These are phyloP conservation scores for Mastomys coucha DNA, from an alignment of 2,113 vertebrate species.

Conservation along the genomic window DNA sequence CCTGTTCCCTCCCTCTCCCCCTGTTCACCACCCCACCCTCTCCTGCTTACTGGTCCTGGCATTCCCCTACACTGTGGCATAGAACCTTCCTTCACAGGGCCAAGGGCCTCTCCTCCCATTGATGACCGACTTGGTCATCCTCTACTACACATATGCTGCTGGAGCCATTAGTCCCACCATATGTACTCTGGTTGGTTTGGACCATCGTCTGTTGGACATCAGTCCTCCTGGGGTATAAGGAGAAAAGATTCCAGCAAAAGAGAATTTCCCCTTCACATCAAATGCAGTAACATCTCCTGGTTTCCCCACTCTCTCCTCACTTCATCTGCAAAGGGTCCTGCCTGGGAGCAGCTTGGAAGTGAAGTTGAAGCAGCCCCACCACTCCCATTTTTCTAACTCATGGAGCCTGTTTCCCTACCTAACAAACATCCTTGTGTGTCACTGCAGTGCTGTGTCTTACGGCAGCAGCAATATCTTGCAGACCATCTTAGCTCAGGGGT, in stretches of 20 bases:
- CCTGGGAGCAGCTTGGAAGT: slow-evolving; percentile 35
- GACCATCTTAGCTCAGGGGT: slow-evolving; percentile 23
- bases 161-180: too few relatives aligned
- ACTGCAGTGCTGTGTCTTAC: background rate
- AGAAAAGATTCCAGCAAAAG: background rate
- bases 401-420: background rate
- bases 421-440: background rate
- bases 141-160: too few relatives aligned
- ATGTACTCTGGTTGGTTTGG: too few relatives aligned
- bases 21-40: too few relatives aligned
- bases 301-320: background rate
- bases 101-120: too few relatives aligned
- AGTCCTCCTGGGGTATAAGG: background rate
- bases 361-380: background rate
- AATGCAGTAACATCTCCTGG: background rate
- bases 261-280: background rate
- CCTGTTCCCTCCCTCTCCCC: too few relatives aligned
- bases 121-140: too few relatives aligned
- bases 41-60: too few relatives aligned
- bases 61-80: too few relatives aligned
- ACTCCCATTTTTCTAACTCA: slow-evolving; percentile 60
- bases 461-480: background rate
- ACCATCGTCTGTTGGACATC: background rate
- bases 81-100: too few relatives aligned
- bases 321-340: background rate